A percentile compares a stretch with the other conserved stretches of the same genome.
phyloP scores from a whole-genome alignment of 2,888 invertebrate genomes.

The Eupithecia pulchellata region DNA sequence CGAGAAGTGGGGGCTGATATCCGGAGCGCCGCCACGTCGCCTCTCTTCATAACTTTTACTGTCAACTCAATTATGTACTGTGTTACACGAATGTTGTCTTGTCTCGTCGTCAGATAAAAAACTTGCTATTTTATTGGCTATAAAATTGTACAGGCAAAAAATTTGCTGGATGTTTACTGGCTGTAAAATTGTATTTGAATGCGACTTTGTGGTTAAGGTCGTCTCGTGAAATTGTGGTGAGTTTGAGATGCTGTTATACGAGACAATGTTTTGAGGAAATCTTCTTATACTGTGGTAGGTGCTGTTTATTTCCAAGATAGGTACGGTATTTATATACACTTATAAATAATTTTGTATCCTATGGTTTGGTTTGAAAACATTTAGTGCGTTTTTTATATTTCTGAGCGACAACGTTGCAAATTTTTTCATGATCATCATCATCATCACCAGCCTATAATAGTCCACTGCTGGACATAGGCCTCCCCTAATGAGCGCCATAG shows the following conservation, averaged over 20 bases:
- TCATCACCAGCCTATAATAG: too few species aligned
- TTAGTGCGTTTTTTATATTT: too few species aligned
- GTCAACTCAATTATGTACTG: conserved; percentile 79
- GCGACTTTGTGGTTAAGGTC: conserved; percentile 17
- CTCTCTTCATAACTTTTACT: conserved; percentile 79
- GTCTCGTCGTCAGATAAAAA: conserved; percentile 42
- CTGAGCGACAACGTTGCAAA: background rate
- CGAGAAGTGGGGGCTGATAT: conserved; percentile 68
- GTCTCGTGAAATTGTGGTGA: background rate
- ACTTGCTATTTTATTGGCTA: conserved; percentile 41
- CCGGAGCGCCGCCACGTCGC: conserved; percentile 74
- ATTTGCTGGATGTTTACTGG: conserved; percentile 14
- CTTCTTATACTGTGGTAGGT: background rate
- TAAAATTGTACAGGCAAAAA: conserved; percentile 24
- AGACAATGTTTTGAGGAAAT: background rate
- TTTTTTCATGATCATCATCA: too few species aligned
- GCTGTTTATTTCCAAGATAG: background rate
- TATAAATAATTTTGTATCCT: too few species aligned
- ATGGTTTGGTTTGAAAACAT: too few species aligned
- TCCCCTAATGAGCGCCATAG: too few species aligned
- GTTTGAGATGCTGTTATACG: background rate
- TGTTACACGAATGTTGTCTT: conserved; percentile 59
- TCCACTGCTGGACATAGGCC: too few species aligned
- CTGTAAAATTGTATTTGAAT: conserved; percentile 33
- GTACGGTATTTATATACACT: background rate